Evolutionary conservation across 1,140 invertebrate genomes (phyloP).

Genomic region (Eciton burchellii): DNA sequence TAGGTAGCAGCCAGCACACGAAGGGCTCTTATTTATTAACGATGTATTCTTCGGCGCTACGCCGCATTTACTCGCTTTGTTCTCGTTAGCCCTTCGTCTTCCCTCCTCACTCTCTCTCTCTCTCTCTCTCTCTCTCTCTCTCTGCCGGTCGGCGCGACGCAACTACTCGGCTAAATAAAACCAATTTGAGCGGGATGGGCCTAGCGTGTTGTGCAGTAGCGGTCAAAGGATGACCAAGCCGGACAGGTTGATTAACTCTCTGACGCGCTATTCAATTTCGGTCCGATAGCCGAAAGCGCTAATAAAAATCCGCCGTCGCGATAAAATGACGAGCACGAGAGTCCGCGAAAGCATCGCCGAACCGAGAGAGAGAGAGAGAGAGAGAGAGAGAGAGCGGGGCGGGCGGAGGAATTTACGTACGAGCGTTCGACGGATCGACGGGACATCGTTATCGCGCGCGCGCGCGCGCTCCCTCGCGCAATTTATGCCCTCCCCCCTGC

Average conservation of each 20-base stretch:
- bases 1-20: constrained; percentile 68
- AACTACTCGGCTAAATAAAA: constrained; percentile 55
- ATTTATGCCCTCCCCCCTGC: constrained; percentile 25
- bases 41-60: constrained; percentile 79
- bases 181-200: constrained; percentile 30
- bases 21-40: constrained; percentile 82
- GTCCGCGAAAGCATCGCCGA: too few species aligned
- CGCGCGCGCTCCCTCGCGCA: background rate
- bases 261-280: constrained; percentile 51
- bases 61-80: constrained; percentile 68
- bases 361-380: background rate
- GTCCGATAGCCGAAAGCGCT: constrained; percentile 25
- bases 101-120: too few species aligned
- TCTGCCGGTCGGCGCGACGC: constrained; percentile 7
- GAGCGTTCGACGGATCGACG: background rate
- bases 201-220: constrained; percentile 56
- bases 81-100: constrained; percentile 62
- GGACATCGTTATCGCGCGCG: background rate
- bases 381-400: background rate
- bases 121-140: too few species aligned
- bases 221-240: constrained; percentile 55
- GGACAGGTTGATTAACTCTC: constrained; percentile 57
- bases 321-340: constrained; percentile 1
- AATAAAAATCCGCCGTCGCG: background rate
- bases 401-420: background rate